These are phyloP conservation scores for Papilio xuthus DNA, from an alignment of 1,140 invertebrate species.

Conservation along the genomic window DNA sequence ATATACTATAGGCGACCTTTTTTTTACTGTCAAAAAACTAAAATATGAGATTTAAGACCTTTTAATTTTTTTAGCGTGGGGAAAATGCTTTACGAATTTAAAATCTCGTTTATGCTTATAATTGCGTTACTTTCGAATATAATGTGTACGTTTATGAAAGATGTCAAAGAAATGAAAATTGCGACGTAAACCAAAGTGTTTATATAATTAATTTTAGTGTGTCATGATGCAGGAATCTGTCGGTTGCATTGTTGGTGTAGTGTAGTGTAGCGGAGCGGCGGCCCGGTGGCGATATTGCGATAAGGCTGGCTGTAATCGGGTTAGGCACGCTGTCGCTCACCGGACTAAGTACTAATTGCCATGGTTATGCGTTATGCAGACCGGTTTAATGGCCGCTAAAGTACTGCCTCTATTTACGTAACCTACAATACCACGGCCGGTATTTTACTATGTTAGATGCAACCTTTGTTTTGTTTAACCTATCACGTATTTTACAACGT, in stretches of 20 bases:
- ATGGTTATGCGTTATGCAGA: conserved; percentile 61
- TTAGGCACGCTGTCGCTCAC: conserved; percentile 75
- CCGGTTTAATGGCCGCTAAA: conserved; percentile 66
- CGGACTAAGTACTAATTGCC: conserved; percentile 74
- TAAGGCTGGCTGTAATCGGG: conserved; percentile 71
- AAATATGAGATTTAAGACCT: neutral
- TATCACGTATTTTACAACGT: conserved; percentile 33
- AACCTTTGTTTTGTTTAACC: conserved; percentile 34
- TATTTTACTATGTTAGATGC: conserved; percentile 31
- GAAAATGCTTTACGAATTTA: too few relatives aligned
- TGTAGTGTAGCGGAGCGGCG: conserved; percentile 33
- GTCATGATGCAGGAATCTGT: conserved; percentile 68
- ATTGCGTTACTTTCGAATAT: too few relatives aligned
- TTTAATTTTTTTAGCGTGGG: too few relatives aligned
- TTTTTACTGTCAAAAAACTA: neutral
- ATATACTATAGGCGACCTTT: too few relatives aligned
- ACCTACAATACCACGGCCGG: conserved; percentile 36
- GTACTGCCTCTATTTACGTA: conserved; percentile 61
- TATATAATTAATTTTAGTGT: conserved; percentile 15
- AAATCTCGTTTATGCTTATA: too few relatives aligned
- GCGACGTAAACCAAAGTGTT: neutral
- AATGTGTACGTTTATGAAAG: neutral
- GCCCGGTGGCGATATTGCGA: conserved; percentile 58
- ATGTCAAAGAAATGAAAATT: neutral
- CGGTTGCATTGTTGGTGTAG: conserved; percentile 57